Percentiles rank a stretch among this genome's conserved stretches.
Conservation (phyloP, 2,113 vertebrate genomes). For the Thomomys bottae region DNA sequence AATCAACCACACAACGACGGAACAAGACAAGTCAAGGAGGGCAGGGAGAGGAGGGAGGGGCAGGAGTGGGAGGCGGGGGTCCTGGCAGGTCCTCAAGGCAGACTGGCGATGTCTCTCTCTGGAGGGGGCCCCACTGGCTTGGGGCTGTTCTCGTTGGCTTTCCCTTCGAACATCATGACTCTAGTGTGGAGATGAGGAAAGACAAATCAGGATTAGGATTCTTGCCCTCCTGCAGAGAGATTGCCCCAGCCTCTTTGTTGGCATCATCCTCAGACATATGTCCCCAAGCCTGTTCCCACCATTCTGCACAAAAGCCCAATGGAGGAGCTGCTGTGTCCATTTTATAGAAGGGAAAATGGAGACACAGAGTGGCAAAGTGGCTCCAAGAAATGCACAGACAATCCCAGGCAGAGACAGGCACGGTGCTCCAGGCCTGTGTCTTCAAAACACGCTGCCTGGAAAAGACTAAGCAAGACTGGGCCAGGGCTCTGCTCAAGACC, state of each 20-base stretch:
- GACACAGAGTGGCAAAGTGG: rapidly evolving
- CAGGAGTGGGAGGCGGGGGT: neutral
- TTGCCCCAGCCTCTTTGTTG: neutral
- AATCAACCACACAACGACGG: neutral
- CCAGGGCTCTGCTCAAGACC: neutral
- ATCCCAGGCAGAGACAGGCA: neutral
- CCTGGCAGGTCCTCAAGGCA: conserved; percentile 87
- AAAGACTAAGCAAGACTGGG: neutral
- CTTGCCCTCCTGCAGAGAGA: neutral
- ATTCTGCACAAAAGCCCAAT: neutral
- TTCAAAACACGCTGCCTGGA: neutral
- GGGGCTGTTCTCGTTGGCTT: conserved; percentile 89
- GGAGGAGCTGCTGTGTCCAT: neutral
- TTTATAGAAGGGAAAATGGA: neutral
- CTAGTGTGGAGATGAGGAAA: conserved; percentile 82
- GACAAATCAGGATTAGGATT: conserved; percentile 20
- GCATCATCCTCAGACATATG: neutral
- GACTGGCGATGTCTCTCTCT: conserved; percentile 96
- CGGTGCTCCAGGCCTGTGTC: rapidly evolving
- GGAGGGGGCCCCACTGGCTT: conserved; percentile 94
- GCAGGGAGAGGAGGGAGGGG: neutral
- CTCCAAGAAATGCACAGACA: neutral
- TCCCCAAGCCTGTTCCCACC: neutral
- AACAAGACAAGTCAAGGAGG: neutral
- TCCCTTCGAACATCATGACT: conserved; percentile 98